A percentile compares a stretch with the other conserved stretches of the same genome.
phyloP scores from a whole-genome alignment of 2,113 vertebrate species.

The Edolisoma coerulescens region DNA sequence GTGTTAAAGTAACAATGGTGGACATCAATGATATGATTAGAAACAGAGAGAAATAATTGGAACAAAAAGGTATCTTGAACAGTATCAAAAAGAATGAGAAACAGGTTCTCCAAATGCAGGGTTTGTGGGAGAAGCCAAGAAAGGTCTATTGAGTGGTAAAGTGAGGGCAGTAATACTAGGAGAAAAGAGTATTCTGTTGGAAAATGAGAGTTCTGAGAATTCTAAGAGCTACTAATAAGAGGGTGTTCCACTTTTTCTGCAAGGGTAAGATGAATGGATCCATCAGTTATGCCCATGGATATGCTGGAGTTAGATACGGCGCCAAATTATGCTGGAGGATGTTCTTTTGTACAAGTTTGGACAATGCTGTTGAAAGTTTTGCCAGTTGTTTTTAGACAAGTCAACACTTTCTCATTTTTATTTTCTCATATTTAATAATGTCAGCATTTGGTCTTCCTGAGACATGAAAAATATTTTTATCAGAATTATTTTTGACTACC shows the following conservation, averaged over 20 bases:
- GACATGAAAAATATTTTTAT: not conserved
- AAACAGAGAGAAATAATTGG: not conserved
- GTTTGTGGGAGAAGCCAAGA: not conserved
- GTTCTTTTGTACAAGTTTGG: not conserved
- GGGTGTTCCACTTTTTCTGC: not conserved
- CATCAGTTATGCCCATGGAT: not conserved
- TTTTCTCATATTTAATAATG: not conserved
- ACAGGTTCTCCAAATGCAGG: not conserved
- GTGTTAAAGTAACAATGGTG: not conserved
- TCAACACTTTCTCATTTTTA: not conserved
- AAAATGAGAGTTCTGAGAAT: not conserved
- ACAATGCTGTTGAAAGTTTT: not conserved
- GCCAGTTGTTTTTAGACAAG: not conserved
- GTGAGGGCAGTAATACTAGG: not conserved
- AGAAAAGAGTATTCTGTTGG: not conserved
- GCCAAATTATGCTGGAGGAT: not conserved
- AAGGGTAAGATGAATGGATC: not conserved
- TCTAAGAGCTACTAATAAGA: not conserved
- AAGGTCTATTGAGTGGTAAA: not conserved
- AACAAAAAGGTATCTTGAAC: not conserved
- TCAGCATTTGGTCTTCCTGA: constrained; percentile 1
- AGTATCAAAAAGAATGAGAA: not conserved
- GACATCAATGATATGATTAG: not conserved
- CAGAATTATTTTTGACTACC: not conserved
- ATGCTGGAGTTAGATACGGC: not conserved